Evolutionary conservation across 2,113 vertebrate genomes (phyloP).

Genomic region (Rousettus leschenaultii): DNA sequence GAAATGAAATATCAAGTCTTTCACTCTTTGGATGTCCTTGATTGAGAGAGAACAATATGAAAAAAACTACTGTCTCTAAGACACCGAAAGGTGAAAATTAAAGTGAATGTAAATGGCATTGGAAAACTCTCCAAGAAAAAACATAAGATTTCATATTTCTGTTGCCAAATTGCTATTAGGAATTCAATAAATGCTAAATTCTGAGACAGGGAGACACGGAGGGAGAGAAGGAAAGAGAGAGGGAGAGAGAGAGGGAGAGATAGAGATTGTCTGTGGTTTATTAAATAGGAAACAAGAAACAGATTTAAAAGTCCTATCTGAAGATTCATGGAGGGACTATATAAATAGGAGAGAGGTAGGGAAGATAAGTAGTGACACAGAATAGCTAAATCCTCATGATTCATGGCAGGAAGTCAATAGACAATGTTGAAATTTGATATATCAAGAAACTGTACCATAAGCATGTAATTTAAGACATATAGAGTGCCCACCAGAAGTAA

Average conservation of each 20-base stretch:
- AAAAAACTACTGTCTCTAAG: background rate
- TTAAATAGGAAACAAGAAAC: background rate
- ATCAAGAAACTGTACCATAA: background rate
- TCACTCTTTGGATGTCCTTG: background rate
- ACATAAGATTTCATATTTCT: background rate
- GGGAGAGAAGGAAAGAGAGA: no score
- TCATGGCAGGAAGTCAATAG: background rate
- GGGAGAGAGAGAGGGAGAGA: no score
- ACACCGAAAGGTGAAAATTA: background rate
- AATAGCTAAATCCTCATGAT: background rate
- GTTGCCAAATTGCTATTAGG: background rate
- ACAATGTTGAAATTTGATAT: background rate
- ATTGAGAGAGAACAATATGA: background rate
- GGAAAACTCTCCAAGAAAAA: background rate
- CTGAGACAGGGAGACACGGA: background rate
- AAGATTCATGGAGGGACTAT: background rate
- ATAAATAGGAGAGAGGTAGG: background rate
- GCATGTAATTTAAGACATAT: background rate
- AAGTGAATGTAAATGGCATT: background rate
- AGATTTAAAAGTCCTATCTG: background rate
- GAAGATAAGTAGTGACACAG: background rate
- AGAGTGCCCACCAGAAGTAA: background rate
- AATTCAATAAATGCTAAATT: background rate
- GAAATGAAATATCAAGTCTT: background rate
- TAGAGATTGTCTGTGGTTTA: background rate